Evolutionary conservation across 30 jellyfish, hydroid and myxozoan species (phyloP).

Genomic region (Aurelia aurita): DNA sequence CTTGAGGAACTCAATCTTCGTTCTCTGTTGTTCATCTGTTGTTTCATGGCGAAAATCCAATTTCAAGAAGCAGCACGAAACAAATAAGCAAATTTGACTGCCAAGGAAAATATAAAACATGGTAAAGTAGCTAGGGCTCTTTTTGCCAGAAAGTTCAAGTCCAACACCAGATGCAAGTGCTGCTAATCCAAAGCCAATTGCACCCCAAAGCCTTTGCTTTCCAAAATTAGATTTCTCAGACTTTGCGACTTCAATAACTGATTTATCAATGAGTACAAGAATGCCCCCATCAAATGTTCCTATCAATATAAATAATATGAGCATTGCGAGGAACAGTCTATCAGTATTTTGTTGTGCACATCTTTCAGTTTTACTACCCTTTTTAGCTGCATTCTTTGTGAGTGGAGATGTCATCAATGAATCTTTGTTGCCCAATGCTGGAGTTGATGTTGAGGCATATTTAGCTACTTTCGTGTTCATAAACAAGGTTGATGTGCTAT

Average conservation of each 20-base stretch:
- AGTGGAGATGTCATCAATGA: no score
- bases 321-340: conserved; percentile 37
- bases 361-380: no score
- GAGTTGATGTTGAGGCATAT: no score
- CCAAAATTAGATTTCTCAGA: conserved; percentile 57
- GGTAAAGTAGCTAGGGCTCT: conserved; percentile 48
- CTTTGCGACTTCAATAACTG: conserved; percentile 27
- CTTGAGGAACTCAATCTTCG: not conserved
- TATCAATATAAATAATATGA: conserved; percentile 17
- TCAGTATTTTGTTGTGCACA: not conserved
- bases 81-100: conserved; percentile 17
- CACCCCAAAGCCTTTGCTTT: conserved; percentile 73
- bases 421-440: no score
- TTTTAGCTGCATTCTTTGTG: no score
- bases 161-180: conserved; percentile 74
- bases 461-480: no score
- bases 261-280: conserved; percentile 57
- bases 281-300: conserved; percentile 75
- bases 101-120: conserved; percentile 55
- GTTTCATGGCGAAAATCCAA: not conserved
- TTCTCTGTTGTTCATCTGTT: not conserved
- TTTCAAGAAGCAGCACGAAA: conserved; percentile 22
- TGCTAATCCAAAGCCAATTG: conserved; percentile 80
- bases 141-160: conserved; percentile 27
- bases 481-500: no score